phyloP scores from a whole-genome alignment of 2,113 vertebrate genomes.

The Struthidea cinerea region DNA sequence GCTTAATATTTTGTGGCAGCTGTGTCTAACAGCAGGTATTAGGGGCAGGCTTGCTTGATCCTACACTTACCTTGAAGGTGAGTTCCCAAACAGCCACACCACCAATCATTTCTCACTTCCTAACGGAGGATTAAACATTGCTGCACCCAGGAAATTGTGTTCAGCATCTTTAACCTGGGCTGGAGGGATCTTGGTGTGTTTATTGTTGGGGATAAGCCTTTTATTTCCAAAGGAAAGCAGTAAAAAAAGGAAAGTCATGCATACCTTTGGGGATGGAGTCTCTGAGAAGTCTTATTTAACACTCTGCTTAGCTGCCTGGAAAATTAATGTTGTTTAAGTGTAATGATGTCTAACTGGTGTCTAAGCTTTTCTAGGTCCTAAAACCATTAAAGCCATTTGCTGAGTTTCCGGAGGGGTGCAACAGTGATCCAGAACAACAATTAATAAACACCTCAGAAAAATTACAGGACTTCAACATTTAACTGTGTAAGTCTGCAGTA shows the following conservation, averaged over 20 bases:
- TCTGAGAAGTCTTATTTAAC: background rate
- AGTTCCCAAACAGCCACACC: rapidly evolving
- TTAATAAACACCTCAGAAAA: background rate
- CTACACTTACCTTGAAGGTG: background rate
- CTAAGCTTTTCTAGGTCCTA: background rate
- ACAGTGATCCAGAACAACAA: background rate
- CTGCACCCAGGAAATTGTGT: background rate
- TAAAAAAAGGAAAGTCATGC: background rate
- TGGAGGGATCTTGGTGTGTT: background rate
- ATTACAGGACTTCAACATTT: background rate
- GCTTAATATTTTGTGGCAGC: background rate
- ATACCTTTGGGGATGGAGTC: background rate
- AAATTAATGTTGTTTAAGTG: background rate
- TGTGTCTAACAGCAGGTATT: background rate
- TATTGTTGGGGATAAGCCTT: background rate
- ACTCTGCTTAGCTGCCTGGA: background rate
- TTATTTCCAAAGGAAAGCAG: background rate
- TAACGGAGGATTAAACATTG: background rate
- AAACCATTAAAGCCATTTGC: background rate
- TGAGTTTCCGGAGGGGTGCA: background rate
- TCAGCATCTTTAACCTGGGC: background rate
- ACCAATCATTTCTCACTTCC: background rate
- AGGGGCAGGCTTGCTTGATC: background rate
- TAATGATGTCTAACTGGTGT: background rate
- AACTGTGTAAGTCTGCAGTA: background rate